Evolutionary conservation across 2,888 invertebrate species (phyloP).

Genomic region (Thera obeliscata): DNA sequence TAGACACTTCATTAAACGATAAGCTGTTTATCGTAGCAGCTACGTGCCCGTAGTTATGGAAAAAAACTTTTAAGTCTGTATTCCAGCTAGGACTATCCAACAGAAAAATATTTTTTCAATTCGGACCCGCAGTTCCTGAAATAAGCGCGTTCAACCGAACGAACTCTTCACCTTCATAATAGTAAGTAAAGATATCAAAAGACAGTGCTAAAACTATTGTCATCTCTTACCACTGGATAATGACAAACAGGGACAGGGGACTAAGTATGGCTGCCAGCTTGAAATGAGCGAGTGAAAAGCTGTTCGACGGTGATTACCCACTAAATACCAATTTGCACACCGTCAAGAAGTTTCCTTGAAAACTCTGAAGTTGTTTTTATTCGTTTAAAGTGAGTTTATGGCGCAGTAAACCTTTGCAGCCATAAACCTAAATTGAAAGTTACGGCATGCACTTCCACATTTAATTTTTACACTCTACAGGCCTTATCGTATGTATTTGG

Average conservation of each 20-base stretch:
- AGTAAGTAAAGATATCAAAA: too few relatives aligned
- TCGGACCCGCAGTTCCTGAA: too few relatives aligned
- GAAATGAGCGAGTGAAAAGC: too few relatives aligned
- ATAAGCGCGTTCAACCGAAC: too few relatives aligned
- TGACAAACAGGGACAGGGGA: too few relatives aligned
- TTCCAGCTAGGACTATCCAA: not conserved
- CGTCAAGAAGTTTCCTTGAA: not conserved
- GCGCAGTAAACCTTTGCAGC: slow-evolving; percentile 9
- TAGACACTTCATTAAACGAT: not conserved
- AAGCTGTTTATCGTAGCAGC: slow-evolving; percentile 1
- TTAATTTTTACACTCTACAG: slow-evolving; percentile 16
- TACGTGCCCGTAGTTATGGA: not conserved
- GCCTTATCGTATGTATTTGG: not conserved
- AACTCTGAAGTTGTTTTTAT: not conserved
- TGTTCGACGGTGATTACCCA: not conserved
- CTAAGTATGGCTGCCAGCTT: too few relatives aligned
- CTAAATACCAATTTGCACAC: not conserved
- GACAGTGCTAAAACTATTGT: too few relatives aligned
- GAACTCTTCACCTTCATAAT: too few relatives aligned
- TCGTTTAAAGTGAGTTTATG: slow-evolving; percentile 5
- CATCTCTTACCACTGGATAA: too few relatives aligned
- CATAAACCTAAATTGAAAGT: slow-evolving; percentile 18
- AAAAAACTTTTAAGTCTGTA: not conserved
- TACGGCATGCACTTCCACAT: slow-evolving; percentile 10
- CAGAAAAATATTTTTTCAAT: too few relatives aligned